These are phyloP conservation scores for Himalopsyche tibetana DNA, from an alignment of 2,888 invertebrate species.

Conservation along the genomic window DNA sequence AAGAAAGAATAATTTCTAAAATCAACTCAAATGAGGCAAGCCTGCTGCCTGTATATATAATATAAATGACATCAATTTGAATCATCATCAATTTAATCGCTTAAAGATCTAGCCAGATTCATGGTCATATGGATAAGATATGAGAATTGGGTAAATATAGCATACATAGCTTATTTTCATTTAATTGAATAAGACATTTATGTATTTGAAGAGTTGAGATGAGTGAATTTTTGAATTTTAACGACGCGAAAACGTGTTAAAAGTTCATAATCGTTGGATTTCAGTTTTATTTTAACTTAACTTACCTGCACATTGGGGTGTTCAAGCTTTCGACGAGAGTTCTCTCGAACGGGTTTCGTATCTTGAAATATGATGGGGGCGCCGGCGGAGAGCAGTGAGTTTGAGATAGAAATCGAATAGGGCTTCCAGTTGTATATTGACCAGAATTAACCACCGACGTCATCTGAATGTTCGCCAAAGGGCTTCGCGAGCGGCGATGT, in stretches of 20 bases:
- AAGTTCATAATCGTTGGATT: not conserved
- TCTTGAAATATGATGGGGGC: constrained; percentile 59
- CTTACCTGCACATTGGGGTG: constrained; percentile 83
- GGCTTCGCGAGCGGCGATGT: constrained; percentile 50
- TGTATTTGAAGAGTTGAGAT: too few species aligned
- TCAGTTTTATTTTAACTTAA: constrained; percentile 34
- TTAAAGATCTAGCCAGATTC: too few species aligned
- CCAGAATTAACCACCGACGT: constrained; percentile 51
- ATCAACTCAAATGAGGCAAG: too few species aligned
- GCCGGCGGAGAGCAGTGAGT: constrained; percentile 58
- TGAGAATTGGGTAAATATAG: too few species aligned
- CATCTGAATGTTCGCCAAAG: constrained; percentile 59
- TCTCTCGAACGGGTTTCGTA: constrained; percentile 83
- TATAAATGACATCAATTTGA: too few species aligned
- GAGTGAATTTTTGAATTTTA: not conserved
- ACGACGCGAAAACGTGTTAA: constrained; percentile 19
- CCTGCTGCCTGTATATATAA: too few species aligned
- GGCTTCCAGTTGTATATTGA: constrained; percentile 56
- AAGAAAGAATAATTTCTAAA: too few species aligned
- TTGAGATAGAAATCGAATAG: constrained; percentile 50
- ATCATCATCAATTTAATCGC: too few species aligned
- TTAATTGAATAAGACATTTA: too few species aligned
- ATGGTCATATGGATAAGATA: too few species aligned
- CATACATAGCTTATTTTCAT: too few species aligned
- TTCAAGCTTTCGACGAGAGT: constrained; percentile 81